These are phyloP conservation scores for Galagoides demidoff DNA, from an alignment of 2,797 vertebrate genomes.

Conservation along the genomic window DNA sequence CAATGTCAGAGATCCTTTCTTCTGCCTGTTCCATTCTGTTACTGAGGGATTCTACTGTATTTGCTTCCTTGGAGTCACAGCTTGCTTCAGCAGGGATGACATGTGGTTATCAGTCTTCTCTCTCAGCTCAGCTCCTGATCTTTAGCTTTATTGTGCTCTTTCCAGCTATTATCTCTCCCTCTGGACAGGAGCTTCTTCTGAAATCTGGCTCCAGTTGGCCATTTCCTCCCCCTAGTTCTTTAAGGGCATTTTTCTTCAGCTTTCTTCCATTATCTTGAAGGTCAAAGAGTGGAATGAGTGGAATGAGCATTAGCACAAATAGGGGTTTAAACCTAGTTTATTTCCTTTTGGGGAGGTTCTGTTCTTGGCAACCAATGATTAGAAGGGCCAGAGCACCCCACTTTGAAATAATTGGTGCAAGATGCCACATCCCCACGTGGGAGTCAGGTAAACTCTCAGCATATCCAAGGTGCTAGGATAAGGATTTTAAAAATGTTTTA, in stretches of 20 bases:
- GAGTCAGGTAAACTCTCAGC: background rate
- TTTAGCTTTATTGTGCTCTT: no score
- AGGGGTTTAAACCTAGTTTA: background rate
- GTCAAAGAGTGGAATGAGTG: background rate
- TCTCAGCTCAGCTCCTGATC: no score
- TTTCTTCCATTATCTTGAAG: background rate
- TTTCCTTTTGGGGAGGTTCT: slow-evolving; percentile 17
- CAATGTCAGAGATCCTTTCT: no score
- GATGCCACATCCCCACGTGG: background rate
- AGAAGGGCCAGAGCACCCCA: background rate
- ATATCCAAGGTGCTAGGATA: background rate
- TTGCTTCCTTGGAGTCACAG: no score
- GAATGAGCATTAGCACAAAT: slow-evolving; percentile 19
- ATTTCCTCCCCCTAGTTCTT: background rate
- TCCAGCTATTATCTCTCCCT: no score
- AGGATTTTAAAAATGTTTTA: background rate
- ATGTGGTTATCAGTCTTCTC: no score
- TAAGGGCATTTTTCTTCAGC: background rate
- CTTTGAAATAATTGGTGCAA: slow-evolving; percentile 22
- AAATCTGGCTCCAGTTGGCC: no score
- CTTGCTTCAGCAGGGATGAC: no score
- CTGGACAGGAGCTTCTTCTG: no score
- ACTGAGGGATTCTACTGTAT: no score
- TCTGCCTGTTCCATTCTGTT: no score
- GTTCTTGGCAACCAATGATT: slow-evolving; percentile 30